Evolutionary conservation across 2,888 invertebrate species (phyloP), one percentile per base, ranked within the genome.

Genomic region (Thera obeliscata): DNA sequence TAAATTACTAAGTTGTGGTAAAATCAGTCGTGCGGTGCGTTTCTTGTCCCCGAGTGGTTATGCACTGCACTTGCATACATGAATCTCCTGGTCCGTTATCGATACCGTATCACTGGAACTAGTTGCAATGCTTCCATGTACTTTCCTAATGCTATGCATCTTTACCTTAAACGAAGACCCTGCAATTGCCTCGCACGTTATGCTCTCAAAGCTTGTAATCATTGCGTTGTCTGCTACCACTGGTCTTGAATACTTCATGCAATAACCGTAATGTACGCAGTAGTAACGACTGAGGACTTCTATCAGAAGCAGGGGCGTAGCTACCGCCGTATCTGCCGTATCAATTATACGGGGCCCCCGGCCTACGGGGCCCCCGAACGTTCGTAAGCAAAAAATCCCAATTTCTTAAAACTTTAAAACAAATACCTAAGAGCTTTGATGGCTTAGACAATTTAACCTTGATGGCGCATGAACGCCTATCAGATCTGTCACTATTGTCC

Each of bases 81-180:
- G 35, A 50, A 46, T 65, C 62, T 58, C 65, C 36, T 56, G 61
- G 67, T 67, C 81, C 81, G 82, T 81, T 82, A 74, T 52, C 68
- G 77, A 77, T 80, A 74, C 81, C 77, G 81, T 79, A 74, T 72
- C 70, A 69, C 49, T 64, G 64, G 70, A 69, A 36, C 50, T 11
- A 56, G 35, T 64, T 77, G 74, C 69, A 74, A 67, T 73, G 64
- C 66, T 66, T 63, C 67, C 38, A 76, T 74, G 69, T 54, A 41
- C 41, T 7, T 41, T 7, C 2, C 4, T 41, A 38, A 63, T 71
- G 61, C 33, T 22, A 75, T 74, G 76, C 73, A 78, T 74, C 74
- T 50, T 48, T 59, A 59, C 61, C 62, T 35, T 61, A 61, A 48
- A 62, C 63, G 57, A 38, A 57, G 11, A 9, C 5, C 55, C 43